These are phyloP conservation scores for Microcebus griseorufus DNA, from an alignment of 2,113 vertebrate genomes.

Conservation along the genomic window DNA sequence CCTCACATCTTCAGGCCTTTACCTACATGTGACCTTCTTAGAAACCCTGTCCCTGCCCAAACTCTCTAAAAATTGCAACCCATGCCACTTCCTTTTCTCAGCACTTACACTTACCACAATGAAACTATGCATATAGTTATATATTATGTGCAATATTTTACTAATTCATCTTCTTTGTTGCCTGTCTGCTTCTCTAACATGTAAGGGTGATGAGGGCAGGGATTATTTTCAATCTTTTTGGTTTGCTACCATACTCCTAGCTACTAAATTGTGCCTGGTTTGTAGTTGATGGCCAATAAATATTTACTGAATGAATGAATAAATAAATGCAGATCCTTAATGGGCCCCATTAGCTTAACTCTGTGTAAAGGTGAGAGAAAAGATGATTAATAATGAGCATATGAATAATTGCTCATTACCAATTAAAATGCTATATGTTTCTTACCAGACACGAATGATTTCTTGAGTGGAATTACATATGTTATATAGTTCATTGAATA, in stretches of 20 bases:
- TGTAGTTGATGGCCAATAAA: not conserved
- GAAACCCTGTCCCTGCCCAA: not conserved
- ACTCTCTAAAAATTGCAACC: not conserved
- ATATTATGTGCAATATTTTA: not conserved
- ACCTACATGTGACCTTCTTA: not conserved
- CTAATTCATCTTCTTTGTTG: not conserved
- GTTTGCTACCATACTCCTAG: not conserved
- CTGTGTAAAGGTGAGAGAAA: not conserved
- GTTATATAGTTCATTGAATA: not conserved
- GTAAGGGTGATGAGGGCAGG: not conserved
- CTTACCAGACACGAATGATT: not conserved
- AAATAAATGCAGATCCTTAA: not conserved
- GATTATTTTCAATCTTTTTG: constrained; percentile 9
- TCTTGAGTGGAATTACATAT: not conserved
- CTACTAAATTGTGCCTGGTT: not conserved
- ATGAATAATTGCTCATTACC: not conserved
- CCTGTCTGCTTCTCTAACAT: not conserved
- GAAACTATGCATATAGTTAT: not conserved
- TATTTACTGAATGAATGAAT: constrained; percentile 1
- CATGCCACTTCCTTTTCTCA: not conserved
- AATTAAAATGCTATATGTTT: not conserved
- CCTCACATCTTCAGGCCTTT: not conserved
- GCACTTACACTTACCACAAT: not conserved
- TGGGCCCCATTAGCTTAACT: not conserved
- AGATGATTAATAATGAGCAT: not conserved